Percentiles rank a stretch among this genome's conserved stretches.
Evolutionary conservation across 2,888 invertebrate genomes (phyloP).

Genomic region (Notodromas monacha): DNA sequence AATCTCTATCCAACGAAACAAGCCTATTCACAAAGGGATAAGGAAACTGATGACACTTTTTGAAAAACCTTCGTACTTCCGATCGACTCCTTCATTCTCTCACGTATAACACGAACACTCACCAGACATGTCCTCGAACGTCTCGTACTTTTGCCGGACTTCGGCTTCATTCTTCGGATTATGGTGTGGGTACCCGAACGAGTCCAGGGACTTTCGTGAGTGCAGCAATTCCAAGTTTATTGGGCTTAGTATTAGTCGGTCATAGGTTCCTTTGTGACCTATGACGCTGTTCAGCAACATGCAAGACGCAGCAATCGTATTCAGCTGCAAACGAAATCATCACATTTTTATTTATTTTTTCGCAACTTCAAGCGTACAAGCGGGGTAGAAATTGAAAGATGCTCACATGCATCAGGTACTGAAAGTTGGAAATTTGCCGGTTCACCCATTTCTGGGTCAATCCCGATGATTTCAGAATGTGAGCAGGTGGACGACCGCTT

Average conservation of each 20-base stretch:
- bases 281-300: constrained; percentile 22
- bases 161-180: constrained; percentile 24
- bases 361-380: too few relatives aligned
- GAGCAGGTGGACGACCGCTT: constrained; percentile 25
- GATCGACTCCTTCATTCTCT: neutral
- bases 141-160: constrained; percentile 25
- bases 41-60: constrained; percentile 4
- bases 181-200: too few relatives aligned
- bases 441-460: constrained; percentile 26
- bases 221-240: constrained; percentile 16
- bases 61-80: too few relatives aligned
- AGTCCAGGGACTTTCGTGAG: constrained; percentile 17
- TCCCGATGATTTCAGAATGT: constrained; percentile 25
- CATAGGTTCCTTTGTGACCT: constrained; percentile 19
- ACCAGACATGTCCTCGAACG: constrained; percentile 22
- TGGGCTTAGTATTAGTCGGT: constrained; percentile 16
- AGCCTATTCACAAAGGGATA: neutral
- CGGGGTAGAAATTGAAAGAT: too few relatives aligned
- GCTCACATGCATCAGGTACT: constrained; percentile 18
- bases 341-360: too few relatives aligned
- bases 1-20: too few relatives aligned
- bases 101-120: constrained; percentile 7
- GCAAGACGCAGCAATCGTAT: constrained; percentile 20
- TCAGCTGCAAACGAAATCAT: constrained; percentile 13
- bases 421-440: constrained; percentile 19